Evolutionary conservation across 2,797 vertebrate species (phyloP).

Genomic region (Neosilurus mollespiculum): DNA sequence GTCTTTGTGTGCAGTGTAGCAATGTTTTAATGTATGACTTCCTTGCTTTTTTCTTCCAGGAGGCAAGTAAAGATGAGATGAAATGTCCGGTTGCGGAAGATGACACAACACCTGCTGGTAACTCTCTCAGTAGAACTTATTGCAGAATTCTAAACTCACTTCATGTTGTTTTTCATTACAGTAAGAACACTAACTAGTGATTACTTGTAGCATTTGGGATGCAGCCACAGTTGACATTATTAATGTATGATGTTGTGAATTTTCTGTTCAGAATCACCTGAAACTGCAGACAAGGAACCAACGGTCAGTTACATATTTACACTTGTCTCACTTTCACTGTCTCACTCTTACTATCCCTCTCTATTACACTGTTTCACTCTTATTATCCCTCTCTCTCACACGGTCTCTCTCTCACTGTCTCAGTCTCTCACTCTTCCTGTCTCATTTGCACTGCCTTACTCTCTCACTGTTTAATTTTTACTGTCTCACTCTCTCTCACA

Average conservation of each 20-base stretch:
- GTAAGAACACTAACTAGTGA: neutral
- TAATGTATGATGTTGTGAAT: neutral
- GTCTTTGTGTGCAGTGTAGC: too few species aligned
- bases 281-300: neutral
- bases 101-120: conserved; percentile 60
- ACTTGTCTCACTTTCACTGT: too few species aligned
- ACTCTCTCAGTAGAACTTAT: neutral
- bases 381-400: neutral
- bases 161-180: neutral
- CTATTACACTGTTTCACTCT: neutral
- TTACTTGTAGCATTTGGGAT: neutral
- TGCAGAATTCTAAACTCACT: neutral
- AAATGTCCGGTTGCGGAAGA: conserved; percentile 45
- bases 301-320: neutral
- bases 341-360: neutral
- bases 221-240: neutral
- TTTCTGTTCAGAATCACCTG: neutral
- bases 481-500: too few species aligned
- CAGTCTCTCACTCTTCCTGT: neutral
- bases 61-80: conserved; percentile 58
- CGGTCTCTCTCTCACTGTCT: neutral
- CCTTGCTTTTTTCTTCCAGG: neutral
- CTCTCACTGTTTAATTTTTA: too few species aligned
- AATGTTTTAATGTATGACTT: neutral
- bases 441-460: too few species aligned